Conservation (phyloP, 2,888 invertebrate species). For the Crematogaster levior region DNA sequence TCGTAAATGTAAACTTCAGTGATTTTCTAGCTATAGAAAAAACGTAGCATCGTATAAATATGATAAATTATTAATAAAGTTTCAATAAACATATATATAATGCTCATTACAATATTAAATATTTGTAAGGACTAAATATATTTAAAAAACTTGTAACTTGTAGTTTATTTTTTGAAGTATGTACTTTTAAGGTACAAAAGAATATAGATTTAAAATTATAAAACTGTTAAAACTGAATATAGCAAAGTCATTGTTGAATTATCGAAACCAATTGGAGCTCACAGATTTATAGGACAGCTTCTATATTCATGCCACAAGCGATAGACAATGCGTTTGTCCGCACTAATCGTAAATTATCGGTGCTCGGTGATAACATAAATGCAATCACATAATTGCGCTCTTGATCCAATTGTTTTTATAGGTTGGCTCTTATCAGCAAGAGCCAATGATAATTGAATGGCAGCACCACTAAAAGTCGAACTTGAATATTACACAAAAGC, state of each 20-base stretch:
- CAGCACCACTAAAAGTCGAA: constrained; percentile 8
- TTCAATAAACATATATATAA: neutral
- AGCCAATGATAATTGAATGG: constrained; percentile 39
- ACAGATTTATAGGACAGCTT: constrained; percentile 20
- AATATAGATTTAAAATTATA: neutral
- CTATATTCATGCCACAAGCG: neutral
- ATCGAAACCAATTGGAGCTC: neutral
- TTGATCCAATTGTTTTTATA: constrained; percentile 50
- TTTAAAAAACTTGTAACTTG: neutral
- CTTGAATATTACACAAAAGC: constrained; percentile 20
- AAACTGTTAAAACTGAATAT: too few species aligned
- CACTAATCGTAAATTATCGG: constrained; percentile 45
- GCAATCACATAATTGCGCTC: constrained; percentile 43
- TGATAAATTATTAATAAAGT: neutral
- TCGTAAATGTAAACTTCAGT: neutral
- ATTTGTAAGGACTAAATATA: neutral
- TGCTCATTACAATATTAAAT: neutral
- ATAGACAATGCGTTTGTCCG: constrained; percentile 33
- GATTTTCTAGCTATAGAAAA: neutral
- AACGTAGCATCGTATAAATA: neutral
- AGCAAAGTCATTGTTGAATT: neutral
- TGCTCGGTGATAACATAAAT: constrained; percentile 37
- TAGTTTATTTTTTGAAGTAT: too few species aligned
- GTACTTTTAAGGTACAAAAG: neutral
- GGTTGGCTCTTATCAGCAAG: constrained; percentile 26